Base-by-base conservation (phyloP, 1,140 invertebrate species). In the Aethina tumida region DNA sequence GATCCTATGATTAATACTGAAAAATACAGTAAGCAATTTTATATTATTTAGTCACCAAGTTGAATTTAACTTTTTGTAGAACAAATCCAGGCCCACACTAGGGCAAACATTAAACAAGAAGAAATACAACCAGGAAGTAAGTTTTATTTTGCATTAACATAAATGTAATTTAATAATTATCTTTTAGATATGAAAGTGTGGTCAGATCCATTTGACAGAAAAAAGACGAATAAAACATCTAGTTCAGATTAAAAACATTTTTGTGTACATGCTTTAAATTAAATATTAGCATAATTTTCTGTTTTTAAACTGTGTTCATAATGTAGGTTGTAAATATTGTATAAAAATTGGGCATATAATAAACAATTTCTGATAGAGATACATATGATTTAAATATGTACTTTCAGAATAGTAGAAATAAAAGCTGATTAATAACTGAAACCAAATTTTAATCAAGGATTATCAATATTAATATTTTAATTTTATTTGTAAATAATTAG, bases 101-200 rank as follows among this genome's bases (percentile, higher is more conserved):
- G 77, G 43, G 63, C 60, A 50, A 67, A 68, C 49, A 70, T 79
- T 33, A 67, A 62, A 15, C 74, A 76, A 59, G 74, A 77, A 61
- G 67, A 75, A 28, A 69, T 79, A 45, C 78, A 81, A 60, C 78
- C 77, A 41, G 79, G 77, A 50, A 77, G 75, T 77, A 66, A 67
- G 67, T 66, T 27, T 30, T 21, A 30, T 27, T 18, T 47, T 41
- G 40, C 31, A 43, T 18, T 35, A 34, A 24, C 39, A 22, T 7
- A 43, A 40, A 30, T 17, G 22, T 37, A 29, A 41, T 29, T 29
- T 41, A 36, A 34, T 45, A 35, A n/a, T 52, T 52, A 49, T 36
- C 50, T 74, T 73, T 49, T 61, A 79, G 76, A 76, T 63, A 79
- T 80, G 77, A 79, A 77, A 62, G 71, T 79, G 10, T 79, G 77